phyloP scores from a whole-genome alignment of 2,797 vertebrate genomes.

The Poeciliopsis turneri region DNA sequence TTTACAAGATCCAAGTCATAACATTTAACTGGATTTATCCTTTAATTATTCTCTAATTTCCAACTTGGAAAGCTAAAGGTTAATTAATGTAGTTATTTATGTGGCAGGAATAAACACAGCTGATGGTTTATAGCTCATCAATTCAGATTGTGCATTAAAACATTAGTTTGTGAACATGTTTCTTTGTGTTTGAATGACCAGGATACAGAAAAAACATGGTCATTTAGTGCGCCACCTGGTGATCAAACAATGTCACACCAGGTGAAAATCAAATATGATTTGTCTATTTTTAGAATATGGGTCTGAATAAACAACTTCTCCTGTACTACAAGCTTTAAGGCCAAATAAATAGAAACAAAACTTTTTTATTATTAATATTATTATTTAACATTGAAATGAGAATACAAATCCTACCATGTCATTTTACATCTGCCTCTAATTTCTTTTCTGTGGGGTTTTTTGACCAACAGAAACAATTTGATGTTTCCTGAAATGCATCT shows the following conservation, averaged over 20 bases:
- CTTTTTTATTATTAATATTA: background rate
- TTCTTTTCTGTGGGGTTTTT: background rate
- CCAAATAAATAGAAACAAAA: background rate
- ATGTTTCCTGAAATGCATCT: background rate
- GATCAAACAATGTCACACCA: background rate
- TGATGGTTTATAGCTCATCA: background rate
- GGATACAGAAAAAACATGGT: background rate
- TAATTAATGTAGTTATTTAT: background rate
- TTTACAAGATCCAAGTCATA: background rate
- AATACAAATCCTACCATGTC: background rate
- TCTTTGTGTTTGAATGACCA: background rate
- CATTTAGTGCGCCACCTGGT: background rate
- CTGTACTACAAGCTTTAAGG: background rate
- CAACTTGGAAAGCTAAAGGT: background rate
- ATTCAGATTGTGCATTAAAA: background rate
- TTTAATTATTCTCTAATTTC: background rate
- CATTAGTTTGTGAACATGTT: background rate
- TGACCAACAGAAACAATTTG: background rate
- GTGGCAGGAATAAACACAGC: background rate
- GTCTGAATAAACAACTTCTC: background rate
- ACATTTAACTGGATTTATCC: background rate
- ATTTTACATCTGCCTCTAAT: background rate
- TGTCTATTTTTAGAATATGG: background rate
- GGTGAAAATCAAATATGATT: background rate
- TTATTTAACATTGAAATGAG: background rate